Conservation (phyloP, 2,797 vertebrate species). For the Acanthurus leucopareius region DNA sequence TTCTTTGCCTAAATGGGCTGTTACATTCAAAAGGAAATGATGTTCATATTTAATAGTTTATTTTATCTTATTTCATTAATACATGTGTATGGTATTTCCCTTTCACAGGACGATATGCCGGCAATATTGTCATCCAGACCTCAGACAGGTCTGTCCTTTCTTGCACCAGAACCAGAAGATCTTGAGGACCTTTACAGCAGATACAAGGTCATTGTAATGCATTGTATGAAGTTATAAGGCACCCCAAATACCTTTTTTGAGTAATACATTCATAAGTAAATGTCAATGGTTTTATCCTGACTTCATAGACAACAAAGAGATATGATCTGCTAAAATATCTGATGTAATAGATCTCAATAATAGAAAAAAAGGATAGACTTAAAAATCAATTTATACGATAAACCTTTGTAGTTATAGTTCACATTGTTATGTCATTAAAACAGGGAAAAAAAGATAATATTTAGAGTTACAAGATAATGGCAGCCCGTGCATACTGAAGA, state of each 20-base stretch:
- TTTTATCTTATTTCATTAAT: too few relatives aligned
- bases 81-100: constrained; percentile 5
- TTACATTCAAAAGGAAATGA: neutral
- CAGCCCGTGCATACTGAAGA: too few relatives aligned
- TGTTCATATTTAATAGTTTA: neutral
- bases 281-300: neutral
- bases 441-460: too few relatives aligned
- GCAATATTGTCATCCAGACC: constrained; percentile 88
- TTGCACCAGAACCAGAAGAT: constrained; percentile 93
- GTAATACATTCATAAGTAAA: too few relatives aligned
- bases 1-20: neutral
- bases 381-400: neutral
- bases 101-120: constrained; percentile 89
- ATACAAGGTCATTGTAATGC: constrained; percentile 88
- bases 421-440: too few relatives aligned
- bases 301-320: neutral
- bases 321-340: neutral
- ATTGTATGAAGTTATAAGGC: neutral
- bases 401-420: too few relatives aligned
- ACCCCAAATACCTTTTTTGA: neutral
- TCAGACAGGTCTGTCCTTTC: constrained; percentile 91
- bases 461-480: too few relatives aligned
- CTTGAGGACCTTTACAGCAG: constrained; percentile 94
- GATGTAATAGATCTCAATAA: neutral
- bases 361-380: too few relatives aligned